Conservation (phyloP, 2,888 invertebrate genomes). For the Monoplex corrugatus region DNA sequence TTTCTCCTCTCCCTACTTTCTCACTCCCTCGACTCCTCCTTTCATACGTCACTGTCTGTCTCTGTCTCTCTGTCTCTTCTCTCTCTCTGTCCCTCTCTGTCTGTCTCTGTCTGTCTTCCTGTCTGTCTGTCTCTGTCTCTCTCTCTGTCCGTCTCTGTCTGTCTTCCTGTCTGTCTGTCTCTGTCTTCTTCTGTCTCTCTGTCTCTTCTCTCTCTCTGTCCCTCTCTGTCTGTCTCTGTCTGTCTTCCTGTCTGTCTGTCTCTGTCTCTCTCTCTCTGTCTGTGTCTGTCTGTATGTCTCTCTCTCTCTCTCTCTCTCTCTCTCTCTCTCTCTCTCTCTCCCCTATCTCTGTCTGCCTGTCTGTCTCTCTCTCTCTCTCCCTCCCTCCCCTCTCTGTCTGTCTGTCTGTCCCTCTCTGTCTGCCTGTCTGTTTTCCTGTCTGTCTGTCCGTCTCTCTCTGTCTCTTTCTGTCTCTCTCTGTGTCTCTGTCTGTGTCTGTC, state of each 20-base stretch:
- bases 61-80: neutral
- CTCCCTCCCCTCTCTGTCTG: no score
- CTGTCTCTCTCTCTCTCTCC: neutral
- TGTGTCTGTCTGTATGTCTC: neutral
- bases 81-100: neutral
- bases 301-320: neutral
- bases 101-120: no score
- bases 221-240: neutral
- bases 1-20: neutral
- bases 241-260: no score
- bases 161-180: neutral
- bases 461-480: neutral
- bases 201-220: neutral
- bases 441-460: neutral
- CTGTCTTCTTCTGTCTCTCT: neutral
- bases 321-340: neutral
- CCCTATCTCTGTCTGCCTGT: neutral
- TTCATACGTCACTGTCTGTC: no score
- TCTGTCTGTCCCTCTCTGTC: no score
- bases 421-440: neutral
- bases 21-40: neutral
- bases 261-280: neutral
- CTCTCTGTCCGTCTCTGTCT: neutral
- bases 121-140: slow-evolving; percentile 2
- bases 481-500: neutral